A percentile compares a stretch with the other conserved stretches of the same genome.
Evolutionary conservation across 2,888 invertebrate genomes (phyloP).

Genomic region (Andrena minutula): DNA sequence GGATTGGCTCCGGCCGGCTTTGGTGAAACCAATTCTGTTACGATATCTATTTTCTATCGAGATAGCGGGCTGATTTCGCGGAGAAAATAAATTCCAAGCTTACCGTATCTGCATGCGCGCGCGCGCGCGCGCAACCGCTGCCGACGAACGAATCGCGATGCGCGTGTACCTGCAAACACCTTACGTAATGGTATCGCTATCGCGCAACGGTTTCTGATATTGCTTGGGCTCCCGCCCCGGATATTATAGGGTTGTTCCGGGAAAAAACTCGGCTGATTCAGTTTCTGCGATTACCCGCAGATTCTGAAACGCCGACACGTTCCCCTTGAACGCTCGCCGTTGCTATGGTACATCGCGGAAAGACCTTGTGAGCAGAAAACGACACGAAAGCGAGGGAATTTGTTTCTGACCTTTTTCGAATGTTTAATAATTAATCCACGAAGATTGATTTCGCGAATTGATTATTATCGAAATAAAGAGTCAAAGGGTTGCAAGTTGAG

Average conservation of each 20-base stretch:
- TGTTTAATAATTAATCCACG: neutral
- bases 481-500: too few species aligned
- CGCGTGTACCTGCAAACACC: slow-evolving; percentile 57
- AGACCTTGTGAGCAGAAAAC: neutral
- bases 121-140: slow-evolving; percentile 10
- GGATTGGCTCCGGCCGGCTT: slow-evolving; percentile 20
- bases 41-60: slow-evolving; percentile 55
- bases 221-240: slow-evolving; percentile 35
- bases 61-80: slow-evolving; percentile 54
- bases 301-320: neutral
- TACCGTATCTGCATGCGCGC: slow-evolving; percentile 48
- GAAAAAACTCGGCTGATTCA: slow-evolving; percentile 13
- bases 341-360: neutral
- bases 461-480: too few species aligned
- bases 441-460: too few species aligned
- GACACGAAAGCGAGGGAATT: neutral
- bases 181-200: slow-evolving; percentile 62
- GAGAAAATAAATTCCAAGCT: slow-evolving; percentile 64
- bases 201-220: slow-evolving; percentile 55
- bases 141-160: slow-evolving; percentile 54
- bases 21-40: slow-evolving; percentile 37
- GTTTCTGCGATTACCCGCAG: neutral
- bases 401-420: neutral
- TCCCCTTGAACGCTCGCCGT: neutral
- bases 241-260: slow-evolving; percentile 6